Evolutionary conservation across 2,113 vertebrate species (phyloP).

Genomic region (Sceloporus tristichus): DNA sequence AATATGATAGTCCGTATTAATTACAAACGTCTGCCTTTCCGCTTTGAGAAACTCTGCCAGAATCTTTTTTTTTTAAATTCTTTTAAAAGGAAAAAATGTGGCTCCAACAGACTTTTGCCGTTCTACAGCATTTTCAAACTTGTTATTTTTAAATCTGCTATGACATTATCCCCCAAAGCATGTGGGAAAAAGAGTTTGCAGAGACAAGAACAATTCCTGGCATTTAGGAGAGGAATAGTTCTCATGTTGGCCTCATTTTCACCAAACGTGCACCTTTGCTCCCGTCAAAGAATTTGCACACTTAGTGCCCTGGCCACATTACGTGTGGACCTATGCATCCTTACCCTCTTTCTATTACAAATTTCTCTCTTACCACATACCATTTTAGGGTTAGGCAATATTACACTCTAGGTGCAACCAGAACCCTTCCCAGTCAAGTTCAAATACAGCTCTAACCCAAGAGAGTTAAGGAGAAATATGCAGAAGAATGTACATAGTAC

Average conservation of each 20-base stretch:
- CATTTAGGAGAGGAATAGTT: neutral
- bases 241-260: neutral
- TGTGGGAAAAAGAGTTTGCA: neutral
- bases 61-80: neutral
- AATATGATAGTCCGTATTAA: neutral
- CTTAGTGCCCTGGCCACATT: too few relatives aligned
- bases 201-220: neutral
- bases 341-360: neutral
- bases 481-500: too few relatives aligned
- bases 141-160: neutral
- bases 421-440: neutral
- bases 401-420: neutral
- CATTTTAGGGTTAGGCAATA: neutral
- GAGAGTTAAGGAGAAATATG: neutral
- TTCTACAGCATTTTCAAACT: neutral
- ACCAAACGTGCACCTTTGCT: neutral
- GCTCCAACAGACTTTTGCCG: neutral
- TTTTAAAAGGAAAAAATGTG: neutral
- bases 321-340: neutral
- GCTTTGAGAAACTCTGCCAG: neutral
- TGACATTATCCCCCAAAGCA: neutral
- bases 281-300: neutral
- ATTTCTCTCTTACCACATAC: neutral
- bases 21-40: conserved; percentile 3
- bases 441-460: neutral